Conservation (phyloP, 2,888 invertebrate genomes). For the Beris morrisii region DNA sequence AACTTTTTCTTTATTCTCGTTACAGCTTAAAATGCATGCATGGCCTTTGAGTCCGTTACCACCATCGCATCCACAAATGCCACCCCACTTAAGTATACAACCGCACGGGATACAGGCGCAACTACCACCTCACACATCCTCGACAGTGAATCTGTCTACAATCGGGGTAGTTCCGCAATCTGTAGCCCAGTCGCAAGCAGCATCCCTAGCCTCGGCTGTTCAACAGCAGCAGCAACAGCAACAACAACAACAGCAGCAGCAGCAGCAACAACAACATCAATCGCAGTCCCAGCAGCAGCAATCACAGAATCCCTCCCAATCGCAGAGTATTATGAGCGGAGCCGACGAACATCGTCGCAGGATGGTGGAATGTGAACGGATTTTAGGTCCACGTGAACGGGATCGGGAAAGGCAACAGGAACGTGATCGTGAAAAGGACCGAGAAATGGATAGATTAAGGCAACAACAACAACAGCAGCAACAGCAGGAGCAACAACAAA, state of each 20-base stretch:
- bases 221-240: constrained; percentile 18
- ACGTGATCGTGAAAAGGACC: constrained; percentile 38
- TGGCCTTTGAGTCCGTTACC: constrained; percentile 25
- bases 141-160: constrained; percentile 14
- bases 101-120: constrained; percentile 9
- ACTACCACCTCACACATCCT: constrained; percentile 22
- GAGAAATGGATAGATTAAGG: constrained; percentile 36
- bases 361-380: constrained; percentile 37
- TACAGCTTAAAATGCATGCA: constrained; percentile 26
- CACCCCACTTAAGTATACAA: constrained; percentile 22
- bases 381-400: constrained; percentile 29
- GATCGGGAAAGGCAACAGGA: constrained; percentile 33
- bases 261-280: constrained; percentile 14
- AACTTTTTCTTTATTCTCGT: not conserved
- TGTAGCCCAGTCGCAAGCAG: constrained; percentile 19
- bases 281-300: constrained; percentile 8
- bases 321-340: constrained; percentile 32
- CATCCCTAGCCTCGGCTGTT: constrained; percentile 7
- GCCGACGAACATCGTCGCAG: constrained; percentile 37
- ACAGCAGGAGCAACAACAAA: constrained; percentile 42
- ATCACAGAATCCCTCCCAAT: constrained; percentile 23
- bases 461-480: constrained; percentile 38
- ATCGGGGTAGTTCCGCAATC: constrained; percentile 16
- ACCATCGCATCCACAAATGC: constrained; percentile 19
- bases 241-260: constrained; percentile 9